These are phyloP conservation scores for Heliconius himera DNA, from an alignment of 1,140 invertebrate genomes.

Conservation along the genomic window DNA sequence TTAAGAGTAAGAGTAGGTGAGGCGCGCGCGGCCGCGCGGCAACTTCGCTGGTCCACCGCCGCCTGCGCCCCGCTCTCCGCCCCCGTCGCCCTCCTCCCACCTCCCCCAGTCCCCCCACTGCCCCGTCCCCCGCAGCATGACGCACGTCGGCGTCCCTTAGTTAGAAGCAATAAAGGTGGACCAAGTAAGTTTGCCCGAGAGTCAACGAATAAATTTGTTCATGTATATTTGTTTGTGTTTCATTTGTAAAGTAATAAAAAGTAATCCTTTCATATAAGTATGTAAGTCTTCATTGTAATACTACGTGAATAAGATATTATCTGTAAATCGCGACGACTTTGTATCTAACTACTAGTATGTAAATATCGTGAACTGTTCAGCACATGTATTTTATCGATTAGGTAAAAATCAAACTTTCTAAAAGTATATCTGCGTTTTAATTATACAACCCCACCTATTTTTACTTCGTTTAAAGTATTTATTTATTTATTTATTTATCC, in stretches of 20 bases:
- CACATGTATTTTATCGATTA: slow-evolving; percentile 40
- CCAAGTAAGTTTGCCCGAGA: slow-evolving; percentile 76
- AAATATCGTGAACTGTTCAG: slow-evolving; percentile 41
- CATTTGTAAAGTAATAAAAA: slow-evolving; percentile 39
- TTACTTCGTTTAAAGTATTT: background rate
- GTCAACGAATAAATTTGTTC: slow-evolving; percentile 77
- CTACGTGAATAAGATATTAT: slow-evolving; percentile 18
- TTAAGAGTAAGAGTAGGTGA: slow-evolving; percentile 65
- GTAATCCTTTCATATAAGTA: slow-evolving; percentile 19
- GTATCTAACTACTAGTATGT: slow-evolving; percentile 33
- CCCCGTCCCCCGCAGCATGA: slow-evolving; percentile 29
- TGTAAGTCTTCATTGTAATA: slow-evolving; percentile 8
- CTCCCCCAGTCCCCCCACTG: slow-evolving; percentile 26
- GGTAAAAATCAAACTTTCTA: slow-evolving; percentile 41
- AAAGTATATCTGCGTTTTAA: slow-evolving; percentile 37
- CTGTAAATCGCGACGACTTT: slow-evolving; percentile 34
- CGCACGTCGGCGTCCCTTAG: slow-evolving; percentile 48
- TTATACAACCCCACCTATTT: slow-evolving; percentile 6
- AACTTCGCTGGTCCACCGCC: slow-evolving; percentile 68
- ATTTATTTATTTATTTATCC: background rate
- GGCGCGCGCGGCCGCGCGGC: slow-evolving; percentile 57
- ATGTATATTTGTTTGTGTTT: slow-evolving; percentile 57
- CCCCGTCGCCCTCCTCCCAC: slow-evolving; percentile 23
- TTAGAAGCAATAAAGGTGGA: slow-evolving; percentile 80
- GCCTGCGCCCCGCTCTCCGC: slow-evolving; percentile 42